phyloP scores from a whole-genome alignment of 2,113 vertebrate species.

The Heterotis niloticus region DNA sequence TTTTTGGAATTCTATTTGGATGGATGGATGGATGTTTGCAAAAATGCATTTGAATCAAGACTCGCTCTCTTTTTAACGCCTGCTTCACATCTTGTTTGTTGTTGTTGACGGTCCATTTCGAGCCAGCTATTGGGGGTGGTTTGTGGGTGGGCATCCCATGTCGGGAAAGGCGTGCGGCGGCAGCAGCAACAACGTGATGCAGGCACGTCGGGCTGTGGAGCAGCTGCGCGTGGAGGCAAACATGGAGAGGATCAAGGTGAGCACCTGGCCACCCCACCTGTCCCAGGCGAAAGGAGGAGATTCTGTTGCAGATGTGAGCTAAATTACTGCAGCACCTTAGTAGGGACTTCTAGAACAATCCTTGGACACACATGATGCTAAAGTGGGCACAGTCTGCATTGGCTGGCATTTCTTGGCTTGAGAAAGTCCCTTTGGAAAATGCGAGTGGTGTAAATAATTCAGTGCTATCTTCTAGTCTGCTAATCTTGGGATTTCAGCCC shows the following conservation, averaged over 20 bases:
- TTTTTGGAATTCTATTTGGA: background rate
- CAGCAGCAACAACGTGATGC: constrained; percentile 66
- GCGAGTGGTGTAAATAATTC: too few relatives aligned
- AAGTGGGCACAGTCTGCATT: too few relatives aligned
- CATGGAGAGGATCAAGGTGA: constrained; percentile 72
- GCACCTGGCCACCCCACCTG: constrained; percentile 42
- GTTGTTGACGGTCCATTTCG: background rate
- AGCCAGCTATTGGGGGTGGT: background rate
- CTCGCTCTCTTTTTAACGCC: background rate
- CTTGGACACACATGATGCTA: too few relatives aligned
- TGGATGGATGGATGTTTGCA: background rate
- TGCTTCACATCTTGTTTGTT: background rate
- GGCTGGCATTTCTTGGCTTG: too few relatives aligned
- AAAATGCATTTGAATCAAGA: background rate
- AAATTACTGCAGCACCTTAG: background rate
- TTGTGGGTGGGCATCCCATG: constrained; percentile 45
- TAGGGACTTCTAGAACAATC: too few relatives aligned
- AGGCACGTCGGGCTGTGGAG: constrained; percentile 67
- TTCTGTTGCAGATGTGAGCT: background rate
- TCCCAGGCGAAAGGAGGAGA: background rate
- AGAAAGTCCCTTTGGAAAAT: too few relatives aligned
- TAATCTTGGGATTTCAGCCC: too few relatives aligned
- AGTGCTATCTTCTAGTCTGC: too few relatives aligned
- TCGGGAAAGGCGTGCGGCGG: constrained; percentile 61
- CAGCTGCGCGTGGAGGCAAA: constrained; percentile 68